A percentile compares a stretch with the other conserved stretches of the same genome.
These are phyloP conservation scores for Bombyx mandarina DNA, from an alignment of 1,140 invertebrate genomes.

Conservation along the genomic window DNA sequence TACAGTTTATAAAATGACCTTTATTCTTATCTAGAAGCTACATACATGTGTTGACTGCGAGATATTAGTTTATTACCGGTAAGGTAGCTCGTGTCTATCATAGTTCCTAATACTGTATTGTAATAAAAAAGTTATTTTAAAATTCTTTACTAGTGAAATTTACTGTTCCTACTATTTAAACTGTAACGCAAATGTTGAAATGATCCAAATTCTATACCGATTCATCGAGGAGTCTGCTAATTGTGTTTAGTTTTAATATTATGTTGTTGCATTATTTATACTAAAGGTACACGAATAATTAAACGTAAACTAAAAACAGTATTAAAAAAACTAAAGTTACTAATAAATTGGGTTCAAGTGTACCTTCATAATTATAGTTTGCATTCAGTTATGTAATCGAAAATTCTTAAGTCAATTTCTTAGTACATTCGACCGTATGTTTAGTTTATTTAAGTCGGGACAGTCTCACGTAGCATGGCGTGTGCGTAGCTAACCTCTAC, in stretches of 20 bases:
- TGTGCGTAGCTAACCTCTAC: constrained; percentile 43
- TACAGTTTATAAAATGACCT: constrained; percentile 36
- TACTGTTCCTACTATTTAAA: constrained; percentile 68
- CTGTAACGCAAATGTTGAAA: constrained; percentile 49
- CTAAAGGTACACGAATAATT: too few species aligned
- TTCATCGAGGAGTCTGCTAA: too few species aligned
- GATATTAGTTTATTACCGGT: constrained; percentile 56
- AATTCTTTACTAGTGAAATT: constrained; percentile 67
- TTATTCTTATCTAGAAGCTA: constrained; percentile 30
- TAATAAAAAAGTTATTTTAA: constrained; percentile 65
- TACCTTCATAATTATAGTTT: too few species aligned
- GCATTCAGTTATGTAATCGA: too few species aligned
- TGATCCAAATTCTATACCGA: too few species aligned
- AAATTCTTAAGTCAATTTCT: too few species aligned
- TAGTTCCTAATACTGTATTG: constrained; percentile 70
- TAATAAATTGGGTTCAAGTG: too few species aligned
- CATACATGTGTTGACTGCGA: constrained; percentile 52
- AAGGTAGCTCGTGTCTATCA: constrained; percentile 65
- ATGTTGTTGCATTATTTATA: too few species aligned
- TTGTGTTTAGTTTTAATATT: too few species aligned
- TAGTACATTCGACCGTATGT: too few species aligned
- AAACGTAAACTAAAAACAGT: too few species aligned
- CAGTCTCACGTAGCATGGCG: constrained; percentile 29
- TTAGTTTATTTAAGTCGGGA: not conserved
- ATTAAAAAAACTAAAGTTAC: too few species aligned